Conservation (phyloP, 2,888 invertebrate species). For the Xestobium rufovillosum region DNA sequence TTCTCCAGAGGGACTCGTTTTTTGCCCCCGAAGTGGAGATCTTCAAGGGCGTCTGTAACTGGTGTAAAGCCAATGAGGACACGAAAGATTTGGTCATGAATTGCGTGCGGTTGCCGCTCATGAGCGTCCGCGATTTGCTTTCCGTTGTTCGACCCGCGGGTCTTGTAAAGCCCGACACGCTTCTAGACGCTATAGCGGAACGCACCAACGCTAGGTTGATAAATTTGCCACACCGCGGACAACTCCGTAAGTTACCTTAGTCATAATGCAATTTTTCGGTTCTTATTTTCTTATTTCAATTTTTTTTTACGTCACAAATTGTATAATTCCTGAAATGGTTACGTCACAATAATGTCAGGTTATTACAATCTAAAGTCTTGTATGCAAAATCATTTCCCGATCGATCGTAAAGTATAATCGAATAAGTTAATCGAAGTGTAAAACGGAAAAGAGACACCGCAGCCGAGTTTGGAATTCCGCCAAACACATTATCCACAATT, state of each 20-base stretch:
- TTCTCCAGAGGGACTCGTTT: conserved; percentile 88
- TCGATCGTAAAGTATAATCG: too few relatives aligned
- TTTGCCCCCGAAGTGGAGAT: conserved; percentile 94
- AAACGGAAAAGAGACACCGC: too few relatives aligned
- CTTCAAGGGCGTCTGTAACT: conserved; percentile 79
- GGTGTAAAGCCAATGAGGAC: conserved; percentile 74
- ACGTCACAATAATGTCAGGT: too few relatives aligned
- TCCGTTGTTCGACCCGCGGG: conserved; percentile 81
- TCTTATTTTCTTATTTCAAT: neutral
- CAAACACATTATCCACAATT: too few relatives aligned
- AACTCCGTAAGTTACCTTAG: conserved; percentile 53
- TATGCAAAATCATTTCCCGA: too few relatives aligned
- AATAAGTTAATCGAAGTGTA: too few relatives aligned
- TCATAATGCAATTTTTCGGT: conserved; percentile 1
- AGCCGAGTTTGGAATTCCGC: too few relatives aligned
- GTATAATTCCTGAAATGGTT: too few relatives aligned
- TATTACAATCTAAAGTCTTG: too few relatives aligned
- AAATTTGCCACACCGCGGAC: conserved; percentile 78
- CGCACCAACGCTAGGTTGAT: conserved; percentile 71
- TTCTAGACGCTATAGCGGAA: conserved; percentile 91
- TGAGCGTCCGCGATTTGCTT: conserved; percentile 80
- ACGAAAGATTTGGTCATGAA: conserved; percentile 43
- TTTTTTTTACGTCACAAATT: too few relatives aligned
- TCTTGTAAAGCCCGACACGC: conserved; percentile 79
- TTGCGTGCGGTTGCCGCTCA: conserved; percentile 74